Evolutionary conservation across 1,140 invertebrate species (phyloP), one percentile per base, ranked within the genome.

Genomic region (Atta cephalotes): DNA sequence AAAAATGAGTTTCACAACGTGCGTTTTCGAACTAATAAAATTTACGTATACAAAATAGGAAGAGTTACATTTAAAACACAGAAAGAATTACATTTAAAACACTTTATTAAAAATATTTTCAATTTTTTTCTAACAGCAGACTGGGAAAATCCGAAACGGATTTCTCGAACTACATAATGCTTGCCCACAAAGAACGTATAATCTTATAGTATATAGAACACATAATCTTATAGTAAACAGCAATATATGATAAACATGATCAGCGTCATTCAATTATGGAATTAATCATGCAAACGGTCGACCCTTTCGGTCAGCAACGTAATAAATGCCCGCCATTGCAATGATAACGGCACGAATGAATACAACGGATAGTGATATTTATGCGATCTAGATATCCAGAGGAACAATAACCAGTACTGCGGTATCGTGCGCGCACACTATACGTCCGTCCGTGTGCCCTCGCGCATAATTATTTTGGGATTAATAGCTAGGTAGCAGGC

Each of bases 281-380:
- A 91, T 91, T 90, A 91, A 91, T 89, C 89, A 25, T 77, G 81
- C 77, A 74, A 86, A 90, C 81, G 77, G 53, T 58, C 87, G 49
- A 68, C 74, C 88, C 85, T 89, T 89, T 90, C 88, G 88, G 85
- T 90, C 89, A 88, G 81, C 60, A 56, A 60, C 71, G 89, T 91
- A 90, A 90, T 90, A 91, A 91, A 91, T 91, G 89, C 62, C 62
- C 74, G 74, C 87, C 63, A 84, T 87, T 79, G 85, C 78, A 88
- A 91, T 76, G 90, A 91, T 91, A 91, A 91, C 90, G 90, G 89
- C 71, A 21, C 78, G 84, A 91, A 91, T 91, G 90, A 91, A 90
- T 91, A 87, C 89, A 91, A 90, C 89, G 90, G 90, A 91, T 91
- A 91, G 71, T 78, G 89, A 89, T 91, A 91, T 91, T 91, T 91